Base-by-base conservation (phyloP, 2,113 vertebrate species). In the Neodontobutis hainanensis region DNA sequence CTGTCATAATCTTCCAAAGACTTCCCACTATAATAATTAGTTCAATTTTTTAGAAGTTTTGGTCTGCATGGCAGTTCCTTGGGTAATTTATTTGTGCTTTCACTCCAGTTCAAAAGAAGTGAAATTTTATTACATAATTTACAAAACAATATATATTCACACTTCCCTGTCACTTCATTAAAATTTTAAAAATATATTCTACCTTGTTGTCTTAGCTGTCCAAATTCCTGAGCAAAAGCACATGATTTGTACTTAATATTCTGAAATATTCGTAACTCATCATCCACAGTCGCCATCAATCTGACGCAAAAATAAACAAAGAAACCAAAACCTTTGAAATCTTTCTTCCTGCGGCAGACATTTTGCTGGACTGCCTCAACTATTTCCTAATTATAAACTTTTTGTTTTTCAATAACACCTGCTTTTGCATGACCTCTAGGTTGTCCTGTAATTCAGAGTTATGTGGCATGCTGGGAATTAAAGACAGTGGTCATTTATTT, bases 1-100 rank as follows among this genome's bases (percentile, higher is more conserved):
- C 50, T 55, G 32, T 55, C 35, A 38, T 55, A 9, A 55, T 55
- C 32, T 34, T 36, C 7, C 38, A 55, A 38, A 55, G 52, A 55
- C 36, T 34, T 34, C 34, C 34, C 6, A n/a, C 52, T 55, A 34
- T 3, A 8, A 55, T n/a, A 55, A 36, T 15, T 38, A 55, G n/a
- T 36, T 34, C 36, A 12, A 55, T 55, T 36, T 36, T 8, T 55
- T n/a, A 36, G 52, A 6, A 55, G 52, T 55, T 55, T n/a, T 36
- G 8, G 51, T 12, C 14, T 55, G 34, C 3, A 40, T 40, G 8
- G 5, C 35, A 36, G 32, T 36, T 12, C 32, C 32, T 55, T 8
- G 34, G 52, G 52, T 38, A 32, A 36, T 55, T 55, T 36, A 14
- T 12, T 34, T 36, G 6, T 53, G 32, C 34, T 36, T 55, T 55